Percentiles rank a stretch among this genome's conserved stretches.
Evolutionary conservation across 2,888 invertebrate species (phyloP).

Genomic region (Drosophila siamana): DNA sequence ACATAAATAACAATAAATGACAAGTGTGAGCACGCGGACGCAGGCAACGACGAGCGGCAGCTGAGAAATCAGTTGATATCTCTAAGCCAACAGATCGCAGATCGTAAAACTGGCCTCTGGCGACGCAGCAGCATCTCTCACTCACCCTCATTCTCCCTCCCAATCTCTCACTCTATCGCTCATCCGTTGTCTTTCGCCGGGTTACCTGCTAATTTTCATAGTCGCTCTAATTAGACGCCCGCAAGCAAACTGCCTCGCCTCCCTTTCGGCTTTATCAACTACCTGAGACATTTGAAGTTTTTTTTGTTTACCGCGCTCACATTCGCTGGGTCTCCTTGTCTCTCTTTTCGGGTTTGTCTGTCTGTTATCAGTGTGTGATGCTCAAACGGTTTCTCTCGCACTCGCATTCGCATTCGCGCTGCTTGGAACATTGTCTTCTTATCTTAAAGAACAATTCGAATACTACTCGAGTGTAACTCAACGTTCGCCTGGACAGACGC

Average conservation of each 20-base stretch:
- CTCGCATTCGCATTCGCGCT: too few species aligned
- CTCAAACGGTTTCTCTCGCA: conserved; percentile 20
- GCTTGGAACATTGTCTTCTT: conserved; percentile 59
- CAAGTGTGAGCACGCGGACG: conserved; percentile 18
- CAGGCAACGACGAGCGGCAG: conserved; percentile 7
- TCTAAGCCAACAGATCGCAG: conserved; percentile 3
- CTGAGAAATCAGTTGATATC: conserved; percentile 40
- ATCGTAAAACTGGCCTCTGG: conserved; percentile 26
- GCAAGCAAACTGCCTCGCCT: not conserved
- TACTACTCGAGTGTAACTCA: conserved; percentile 57
- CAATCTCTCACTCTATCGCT: not conserved
- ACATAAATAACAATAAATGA: conserved; percentile 68
- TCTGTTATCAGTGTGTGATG: conserved; percentile 61
- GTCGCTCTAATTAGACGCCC: conserved; percentile 63
- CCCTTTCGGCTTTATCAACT: conserved; percentile 22
- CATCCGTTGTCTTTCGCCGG: not conserved
- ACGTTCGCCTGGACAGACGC: conserved; percentile 57
- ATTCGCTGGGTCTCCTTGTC: conserved; percentile 8
- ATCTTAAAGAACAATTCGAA: conserved; percentile 69
- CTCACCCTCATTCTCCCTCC: too few species aligned
- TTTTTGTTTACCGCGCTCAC: conserved; percentile 29
- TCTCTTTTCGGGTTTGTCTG: conserved; percentile 16
- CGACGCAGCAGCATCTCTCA: conserved; percentile 23
- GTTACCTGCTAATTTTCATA: conserved; percentile 68
- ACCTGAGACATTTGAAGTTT: conserved; percentile 33